These are phyloP conservation scores for Lutraria rhynchaena DNA, from an alignment of 1,140 invertebrate genomes.

Conservation along the genomic window DNA sequence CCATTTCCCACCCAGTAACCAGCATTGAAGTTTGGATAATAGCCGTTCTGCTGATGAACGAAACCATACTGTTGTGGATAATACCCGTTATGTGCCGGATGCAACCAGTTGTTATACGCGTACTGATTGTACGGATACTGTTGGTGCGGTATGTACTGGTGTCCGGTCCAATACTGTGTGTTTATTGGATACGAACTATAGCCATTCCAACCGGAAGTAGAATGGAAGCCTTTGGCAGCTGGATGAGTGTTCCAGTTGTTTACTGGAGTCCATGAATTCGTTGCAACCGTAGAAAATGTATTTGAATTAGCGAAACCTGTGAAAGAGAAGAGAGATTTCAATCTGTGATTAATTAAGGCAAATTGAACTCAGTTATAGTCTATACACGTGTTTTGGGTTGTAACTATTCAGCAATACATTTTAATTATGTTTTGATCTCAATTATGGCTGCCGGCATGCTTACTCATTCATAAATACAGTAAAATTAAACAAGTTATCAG, in stretches of 20 bases:
- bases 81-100: not conserved
- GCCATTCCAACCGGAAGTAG: not conserved
- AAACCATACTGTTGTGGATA: constrained; percentile 19
- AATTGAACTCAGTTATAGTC: too few species aligned
- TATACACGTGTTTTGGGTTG: too few species aligned
- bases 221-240: constrained; percentile 22
- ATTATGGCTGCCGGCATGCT: too few species aligned
- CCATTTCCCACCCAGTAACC: constrained; percentile 25
- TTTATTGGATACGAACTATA: constrained; percentile 9
- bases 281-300: not conserved
- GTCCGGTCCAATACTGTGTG: constrained; percentile 45
- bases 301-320: not conserved
- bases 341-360: too few species aligned
- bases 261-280: not conserved
- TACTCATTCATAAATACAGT: not conserved
- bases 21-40: constrained; percentile 39
- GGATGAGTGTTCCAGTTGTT: constrained; percentile 12
- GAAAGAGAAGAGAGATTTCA: not conserved
- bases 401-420: too few species aligned
- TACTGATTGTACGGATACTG: constrained; percentile 15
- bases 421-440: too few species aligned
- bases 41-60: constrained; percentile 20
- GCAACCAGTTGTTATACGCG: not conserved
- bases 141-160: constrained; percentile 18
- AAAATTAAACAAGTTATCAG: not conserved